Evolutionary conservation across 2,113 vertebrate genomes (phyloP), one percentile per base, ranked within the genome.

Genomic region (Abramis brama): DNA sequence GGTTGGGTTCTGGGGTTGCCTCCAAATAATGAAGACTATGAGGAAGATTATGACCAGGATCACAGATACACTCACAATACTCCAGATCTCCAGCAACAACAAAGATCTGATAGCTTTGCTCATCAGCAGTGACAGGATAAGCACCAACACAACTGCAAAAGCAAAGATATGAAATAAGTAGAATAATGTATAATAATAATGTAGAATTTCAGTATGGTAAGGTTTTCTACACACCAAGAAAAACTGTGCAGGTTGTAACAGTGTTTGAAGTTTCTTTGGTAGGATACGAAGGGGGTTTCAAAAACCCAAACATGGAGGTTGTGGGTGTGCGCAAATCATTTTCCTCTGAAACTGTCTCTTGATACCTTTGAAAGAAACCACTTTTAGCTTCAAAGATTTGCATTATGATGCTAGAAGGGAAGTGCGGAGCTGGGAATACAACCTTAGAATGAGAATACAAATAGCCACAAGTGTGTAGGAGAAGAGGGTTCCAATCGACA

Each of bases 391-490:
- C n/a, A 4, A 23, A 33, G 2, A 75, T 59, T 17, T n/a, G 59
- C 36, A 77, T 30, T 17, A 23, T 33, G 15, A 21, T 85, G 71
- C 64, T 62, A 27, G 11, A 43, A 36, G 30, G 17, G 11, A 27
- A 82, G 25, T 55, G 30, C 13, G 23, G 27, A 73, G 43, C 23
- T 73, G 66, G 52, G 36, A 62, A 81, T 52, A 71, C 84, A 52
- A 97, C 96, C 97, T 96, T 82, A 97, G 94, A 86, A 97, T 94
- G 74, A 98, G 93, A 88, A 97, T 95, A 85, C 96, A 97, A 89
- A 94, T 90, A 77, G 96, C 96, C 83, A 97, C 96, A 11, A 97
- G 93, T 0, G 95, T 96, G 93, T 97, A 98, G 55, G 96, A 95
- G 91, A 98, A 95, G 75, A 97, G 91, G 0, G 95, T 97, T 71